A percentile compares a stretch with the other conserved stretches of the same genome.
Conservation (phyloP, 2,113 vertebrate genomes). For the Anser brachyrhynchus region DNA sequence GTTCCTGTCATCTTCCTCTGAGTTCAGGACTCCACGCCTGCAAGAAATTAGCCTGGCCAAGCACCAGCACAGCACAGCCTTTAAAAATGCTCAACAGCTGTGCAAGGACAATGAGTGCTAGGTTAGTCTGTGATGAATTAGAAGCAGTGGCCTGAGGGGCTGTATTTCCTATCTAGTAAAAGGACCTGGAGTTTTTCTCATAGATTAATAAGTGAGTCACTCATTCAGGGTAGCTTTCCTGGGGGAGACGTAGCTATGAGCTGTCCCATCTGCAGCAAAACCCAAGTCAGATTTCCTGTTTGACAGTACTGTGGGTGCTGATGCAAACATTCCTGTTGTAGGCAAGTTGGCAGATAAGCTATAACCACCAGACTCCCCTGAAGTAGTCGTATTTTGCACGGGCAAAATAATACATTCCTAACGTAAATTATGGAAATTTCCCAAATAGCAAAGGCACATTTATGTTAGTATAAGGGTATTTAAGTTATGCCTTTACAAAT, state of each 20-base stretch:
- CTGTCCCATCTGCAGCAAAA: not conserved
- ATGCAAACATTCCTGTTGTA: not conserved
- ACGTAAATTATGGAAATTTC: not conserved
- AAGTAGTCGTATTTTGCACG: not conserved
- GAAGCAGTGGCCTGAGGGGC: not conserved
- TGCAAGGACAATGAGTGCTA: rapidly evolving
- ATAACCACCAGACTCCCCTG: not conserved
- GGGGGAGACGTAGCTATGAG: not conserved
- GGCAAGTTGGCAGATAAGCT: not conserved
- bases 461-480: not conserved
- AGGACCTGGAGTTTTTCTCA: not conserved
- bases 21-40: not conserved
- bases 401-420: not conserved
- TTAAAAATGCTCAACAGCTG: not conserved
- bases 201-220: not conserved
- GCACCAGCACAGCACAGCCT: not conserved
- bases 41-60: not conserved
- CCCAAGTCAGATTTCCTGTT: not conserved
- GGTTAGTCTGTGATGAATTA: not conserved
- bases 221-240: not conserved
- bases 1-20: not conserved
- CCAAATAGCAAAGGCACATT: not conserved
- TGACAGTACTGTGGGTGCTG: not conserved
- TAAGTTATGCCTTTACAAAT: not conserved
- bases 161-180: not conserved